Evolutionary conservation across 2,113 vertebrate species (phyloP).

Genomic region (Capreolus pygargus): DNA sequence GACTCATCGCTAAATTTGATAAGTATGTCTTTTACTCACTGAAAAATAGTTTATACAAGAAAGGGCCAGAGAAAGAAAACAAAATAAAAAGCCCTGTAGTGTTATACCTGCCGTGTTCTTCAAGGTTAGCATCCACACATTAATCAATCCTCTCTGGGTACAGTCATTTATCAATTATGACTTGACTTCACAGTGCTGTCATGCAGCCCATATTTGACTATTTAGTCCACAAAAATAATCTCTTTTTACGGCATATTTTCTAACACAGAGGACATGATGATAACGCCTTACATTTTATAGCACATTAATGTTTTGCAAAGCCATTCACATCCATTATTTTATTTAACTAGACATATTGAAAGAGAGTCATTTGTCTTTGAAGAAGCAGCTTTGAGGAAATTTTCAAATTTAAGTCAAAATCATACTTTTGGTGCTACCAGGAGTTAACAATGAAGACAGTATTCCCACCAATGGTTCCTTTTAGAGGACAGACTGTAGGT

Average conservation of each 20-base stretch:
- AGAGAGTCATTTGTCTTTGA: constrained; percentile 60
- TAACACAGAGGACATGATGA: neutral
- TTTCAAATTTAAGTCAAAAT: constrained; percentile 45
- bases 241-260: constrained; percentile 28
- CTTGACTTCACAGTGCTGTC: neutral
- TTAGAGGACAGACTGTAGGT: neutral
- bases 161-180: neutral
- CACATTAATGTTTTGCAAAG: constrained; percentile 6
- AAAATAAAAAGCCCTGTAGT: neutral
- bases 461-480: neutral
- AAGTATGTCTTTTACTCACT: neutral
- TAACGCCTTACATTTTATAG: constrained; percentile 1
- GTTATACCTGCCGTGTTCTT: neutral
- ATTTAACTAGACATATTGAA: constrained; percentile 45
- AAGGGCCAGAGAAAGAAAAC: neutral
- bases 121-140: neutral
- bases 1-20: neutral
- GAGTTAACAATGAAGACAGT: neutral
- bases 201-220: neutral
- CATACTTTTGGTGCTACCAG: neutral
- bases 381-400: constrained; percentile 30
- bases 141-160: neutral
- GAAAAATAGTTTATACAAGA: neutral
- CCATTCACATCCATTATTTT: constrained; percentile 42
- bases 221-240: constrained; percentile 25